Percentiles rank a stretch among this genome's conserved stretches.
These are phyloP conservation scores for Stramonita haemastoma DNA, from an alignment of 2,888 invertebrate genomes.

Conservation along the genomic window DNA sequence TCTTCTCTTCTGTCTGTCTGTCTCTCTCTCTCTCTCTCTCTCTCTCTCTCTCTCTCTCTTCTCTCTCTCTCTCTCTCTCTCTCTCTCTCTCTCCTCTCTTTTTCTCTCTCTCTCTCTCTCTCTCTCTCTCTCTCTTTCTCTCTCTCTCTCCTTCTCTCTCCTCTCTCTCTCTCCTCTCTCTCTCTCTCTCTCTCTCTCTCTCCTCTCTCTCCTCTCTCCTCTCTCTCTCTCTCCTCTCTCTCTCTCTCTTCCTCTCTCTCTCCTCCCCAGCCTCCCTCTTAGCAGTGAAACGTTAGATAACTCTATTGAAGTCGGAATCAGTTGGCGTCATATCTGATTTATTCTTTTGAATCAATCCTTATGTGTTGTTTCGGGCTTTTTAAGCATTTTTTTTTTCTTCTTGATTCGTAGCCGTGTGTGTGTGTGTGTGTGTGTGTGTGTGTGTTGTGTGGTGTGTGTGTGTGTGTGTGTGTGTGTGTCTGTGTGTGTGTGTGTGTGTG, in stretches of 20 bases:
- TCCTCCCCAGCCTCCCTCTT: not conserved
- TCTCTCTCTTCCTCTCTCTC: not conserved
- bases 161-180: not conserved
- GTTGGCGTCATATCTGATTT: too few species aligned
- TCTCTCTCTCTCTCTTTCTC: slow-evolving; percentile 5
- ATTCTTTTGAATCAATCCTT: too few species aligned
- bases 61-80: not conserved
- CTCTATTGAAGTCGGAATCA: too few species aligned
- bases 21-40: slow-evolving; percentile 15
- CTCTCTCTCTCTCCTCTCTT: not conserved
- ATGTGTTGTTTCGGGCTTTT: too few species aligned
- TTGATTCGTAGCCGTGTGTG: not conserved
- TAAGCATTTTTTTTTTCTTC: not conserved
- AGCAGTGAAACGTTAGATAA: too few species aligned
- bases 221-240: not conserved
- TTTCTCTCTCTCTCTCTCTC: not conserved
- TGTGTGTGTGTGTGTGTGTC: too few species aligned
- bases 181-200: not conserved
- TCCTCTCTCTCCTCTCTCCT: too few species aligned
- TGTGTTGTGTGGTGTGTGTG: too few species aligned
- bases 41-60: not conserved
- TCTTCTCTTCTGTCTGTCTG: not conserved
- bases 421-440: too few species aligned
- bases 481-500: too few species aligned
- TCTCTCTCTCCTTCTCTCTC: not conserved